Evolutionary conservation across 1,140 invertebrate genomes (phyloP).

Genomic region (Eriocheir sinensis): DNA sequence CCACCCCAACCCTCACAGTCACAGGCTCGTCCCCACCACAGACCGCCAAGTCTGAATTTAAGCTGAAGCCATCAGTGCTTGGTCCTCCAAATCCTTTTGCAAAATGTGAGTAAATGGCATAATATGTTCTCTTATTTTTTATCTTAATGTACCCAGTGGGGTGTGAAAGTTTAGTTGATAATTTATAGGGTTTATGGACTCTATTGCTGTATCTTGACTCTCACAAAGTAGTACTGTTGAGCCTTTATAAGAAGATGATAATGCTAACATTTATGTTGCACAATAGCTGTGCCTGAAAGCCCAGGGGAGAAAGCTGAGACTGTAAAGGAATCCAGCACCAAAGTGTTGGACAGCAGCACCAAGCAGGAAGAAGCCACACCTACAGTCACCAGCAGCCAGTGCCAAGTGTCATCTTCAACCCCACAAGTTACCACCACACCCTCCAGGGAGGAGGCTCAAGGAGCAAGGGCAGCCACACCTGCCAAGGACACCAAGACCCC

Average conservation of each 20-base stretch:
- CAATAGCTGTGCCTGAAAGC: not conserved
- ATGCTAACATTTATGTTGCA: not conserved
- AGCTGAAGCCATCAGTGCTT: constrained; percentile 65
- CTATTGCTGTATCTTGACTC: too few species aligned
- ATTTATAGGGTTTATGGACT: too few species aligned
- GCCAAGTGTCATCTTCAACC: not conserved
- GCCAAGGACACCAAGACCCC: constrained; percentile 20
- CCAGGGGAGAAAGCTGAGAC: not conserved
- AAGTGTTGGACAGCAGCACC: not conserved
- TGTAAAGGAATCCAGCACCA: not conserved
- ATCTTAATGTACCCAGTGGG: too few species aligned
- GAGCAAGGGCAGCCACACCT: not conserved
- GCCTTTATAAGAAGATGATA: too few species aligned
- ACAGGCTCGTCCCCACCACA: constrained; percentile 65
- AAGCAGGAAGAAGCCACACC: not conserved
- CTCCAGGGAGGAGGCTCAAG: not conserved
- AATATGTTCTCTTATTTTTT: not conserved
- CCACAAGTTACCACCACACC: not conserved
- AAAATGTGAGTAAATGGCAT: constrained; percentile 31
- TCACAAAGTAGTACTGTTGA: too few species aligned
- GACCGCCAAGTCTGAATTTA: constrained; percentile 62
- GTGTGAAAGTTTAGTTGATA: too few species aligned
- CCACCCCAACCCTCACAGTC: constrained; percentile 61
- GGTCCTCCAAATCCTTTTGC: constrained; percentile 64
- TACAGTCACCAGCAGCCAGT: not conserved